Conservation (phyloP, 2,113 vertebrate species). For the Lampris incognitus region DNA sequence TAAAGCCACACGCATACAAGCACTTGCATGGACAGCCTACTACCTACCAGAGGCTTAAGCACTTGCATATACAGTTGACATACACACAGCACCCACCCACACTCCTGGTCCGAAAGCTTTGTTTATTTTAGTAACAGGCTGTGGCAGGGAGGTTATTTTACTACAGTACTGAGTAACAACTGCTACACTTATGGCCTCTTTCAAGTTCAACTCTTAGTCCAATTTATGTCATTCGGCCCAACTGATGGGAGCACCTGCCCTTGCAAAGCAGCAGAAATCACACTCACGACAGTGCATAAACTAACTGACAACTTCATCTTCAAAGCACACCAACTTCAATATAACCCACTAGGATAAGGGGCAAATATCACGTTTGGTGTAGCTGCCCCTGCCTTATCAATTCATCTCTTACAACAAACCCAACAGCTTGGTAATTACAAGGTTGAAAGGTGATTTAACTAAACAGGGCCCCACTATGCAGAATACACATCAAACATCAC, state of each 20-base stretch:
- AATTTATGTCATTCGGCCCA: conserved; percentile 53
- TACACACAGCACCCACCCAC: conserved; percentile 46
- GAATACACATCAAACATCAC: conserved; percentile 37
- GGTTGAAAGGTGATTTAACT: conserved; percentile 38
- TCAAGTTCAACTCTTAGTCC: conserved; percentile 64
- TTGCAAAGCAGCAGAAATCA: conserved; percentile 33
- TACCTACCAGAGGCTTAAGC: conserved; percentile 31
- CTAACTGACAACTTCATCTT: conserved; percentile 59
- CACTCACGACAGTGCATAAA: conserved; percentile 46
- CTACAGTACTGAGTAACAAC: conserved; percentile 79
- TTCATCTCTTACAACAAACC: conserved; percentile 42
- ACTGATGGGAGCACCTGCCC: conserved; percentile 62
- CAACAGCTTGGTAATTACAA: conserved; percentile 30
- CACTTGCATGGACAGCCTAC: conserved; percentile 31
- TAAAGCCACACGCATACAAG: conserved; percentile 48
- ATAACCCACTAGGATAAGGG: neutral
- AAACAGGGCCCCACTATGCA: conserved; percentile 54
- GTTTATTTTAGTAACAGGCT: conserved; percentile 84
- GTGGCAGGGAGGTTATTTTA: conserved; percentile 79
- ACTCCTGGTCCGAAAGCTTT: conserved; percentile 53
- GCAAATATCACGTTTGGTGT: conserved; percentile 4
- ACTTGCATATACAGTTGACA: conserved; percentile 48
- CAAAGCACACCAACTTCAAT: conserved; percentile 52
- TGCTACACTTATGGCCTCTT: conserved; percentile 74
- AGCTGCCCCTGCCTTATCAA: conserved; percentile 46